A percentile compares a stretch with the other conserved stretches of the same genome.
These are phyloP conservation scores for Dasypogon diadema DNA, from an alignment of 2,888 invertebrate genomes.

Conservation along the genomic window DNA sequence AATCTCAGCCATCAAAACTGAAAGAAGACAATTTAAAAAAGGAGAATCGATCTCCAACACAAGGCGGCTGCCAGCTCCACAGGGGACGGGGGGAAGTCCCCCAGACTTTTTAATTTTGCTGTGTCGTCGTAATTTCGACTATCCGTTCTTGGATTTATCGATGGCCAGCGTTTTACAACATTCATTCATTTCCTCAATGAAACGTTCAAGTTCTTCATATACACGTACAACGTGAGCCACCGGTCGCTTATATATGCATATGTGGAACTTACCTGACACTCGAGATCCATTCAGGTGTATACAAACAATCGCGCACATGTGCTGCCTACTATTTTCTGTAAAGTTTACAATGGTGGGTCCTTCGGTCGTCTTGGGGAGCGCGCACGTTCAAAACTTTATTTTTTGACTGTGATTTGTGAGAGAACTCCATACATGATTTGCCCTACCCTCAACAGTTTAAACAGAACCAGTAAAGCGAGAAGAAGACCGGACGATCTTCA, in stretches of 20 bases:
- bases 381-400: slow-evolving; percentile 5
- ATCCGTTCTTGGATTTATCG: slow-evolving; percentile 5
- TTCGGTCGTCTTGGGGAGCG: slow-evolving; percentile 22
- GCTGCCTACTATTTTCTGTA: not conserved
- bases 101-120: slow-evolving; percentile 1
- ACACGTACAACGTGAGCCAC: not conserved
- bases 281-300: slow-evolving; percentile 35
- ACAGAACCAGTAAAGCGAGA: slow-evolving; percentile 21
- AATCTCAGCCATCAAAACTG: not conserved
- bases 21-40: no score
- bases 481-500: slow-evolving; percentile 34
- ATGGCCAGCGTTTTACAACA: not conserved
- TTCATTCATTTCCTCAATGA: slow-evolving; percentile 38
- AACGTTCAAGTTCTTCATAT: slow-evolving; percentile 9
- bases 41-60: no score
- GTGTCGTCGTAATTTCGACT: slow-evolving; percentile 3
- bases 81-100: no score
- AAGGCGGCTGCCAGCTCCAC: not conserved
- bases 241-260: not conserved
- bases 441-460: slow-evolving; percentile 20
- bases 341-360: not conserved
- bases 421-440: slow-evolving; percentile 36
- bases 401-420: slow-evolving; percentile 47
- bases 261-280: slow-evolving; percentile 13
- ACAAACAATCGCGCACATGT: slow-evolving; percentile 42